Evolutionary conservation across 2,113 vertebrate genomes (phyloP).

Genomic region (Nothobranchius kuhntae): DNA sequence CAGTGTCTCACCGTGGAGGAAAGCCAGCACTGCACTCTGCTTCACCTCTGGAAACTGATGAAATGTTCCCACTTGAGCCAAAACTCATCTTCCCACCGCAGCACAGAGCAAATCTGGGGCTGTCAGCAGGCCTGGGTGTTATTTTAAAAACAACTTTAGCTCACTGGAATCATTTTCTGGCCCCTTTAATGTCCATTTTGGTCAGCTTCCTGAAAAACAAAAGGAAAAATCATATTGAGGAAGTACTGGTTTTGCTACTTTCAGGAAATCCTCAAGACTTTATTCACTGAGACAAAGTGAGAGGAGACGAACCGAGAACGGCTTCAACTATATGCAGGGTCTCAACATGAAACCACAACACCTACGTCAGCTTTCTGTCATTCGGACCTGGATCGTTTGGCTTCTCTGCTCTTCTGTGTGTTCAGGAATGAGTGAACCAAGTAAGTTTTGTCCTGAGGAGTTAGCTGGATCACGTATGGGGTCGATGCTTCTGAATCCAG

Average conservation of each 20-base stretch:
- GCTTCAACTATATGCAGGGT: neutral
- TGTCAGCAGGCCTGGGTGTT: too few species aligned
- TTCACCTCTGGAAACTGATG: slow-evolving; percentile 14
- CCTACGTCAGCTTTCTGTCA: neutral
- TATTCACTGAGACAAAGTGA: slow-evolving; percentile 9
- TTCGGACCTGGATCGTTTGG: slow-evolving; percentile 27
- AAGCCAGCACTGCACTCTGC: slow-evolving; percentile 34
- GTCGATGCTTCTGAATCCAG: too few species aligned
- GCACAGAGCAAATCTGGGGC: neutral
- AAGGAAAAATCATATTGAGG: slow-evolving; percentile 51
- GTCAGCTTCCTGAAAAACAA: slow-evolving; percentile 4
- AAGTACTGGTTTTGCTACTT: slow-evolving; percentile 47
- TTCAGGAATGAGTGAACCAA: neutral
- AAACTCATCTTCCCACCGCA: neutral
- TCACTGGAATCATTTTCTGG: too few species aligned
- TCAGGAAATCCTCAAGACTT: slow-evolving; percentile 52
- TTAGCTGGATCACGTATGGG: neutral
- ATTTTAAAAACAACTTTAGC: too few species aligned
- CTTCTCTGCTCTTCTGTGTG: slow-evolving; percentile 11
- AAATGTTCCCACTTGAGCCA: slow-evolving; percentile 18
- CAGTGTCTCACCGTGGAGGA: slow-evolving; percentile 55
- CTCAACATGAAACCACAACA: slow-evolving; percentile 26
- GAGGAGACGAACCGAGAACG: neutral
- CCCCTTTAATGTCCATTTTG: neutral
- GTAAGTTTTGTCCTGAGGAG: slow-evolving; percentile 40